Evolutionary conservation across 2,797 vertebrate species (phyloP), one percentile per base, ranked within the genome.

Genomic region (Spatula versicolor): DNA sequence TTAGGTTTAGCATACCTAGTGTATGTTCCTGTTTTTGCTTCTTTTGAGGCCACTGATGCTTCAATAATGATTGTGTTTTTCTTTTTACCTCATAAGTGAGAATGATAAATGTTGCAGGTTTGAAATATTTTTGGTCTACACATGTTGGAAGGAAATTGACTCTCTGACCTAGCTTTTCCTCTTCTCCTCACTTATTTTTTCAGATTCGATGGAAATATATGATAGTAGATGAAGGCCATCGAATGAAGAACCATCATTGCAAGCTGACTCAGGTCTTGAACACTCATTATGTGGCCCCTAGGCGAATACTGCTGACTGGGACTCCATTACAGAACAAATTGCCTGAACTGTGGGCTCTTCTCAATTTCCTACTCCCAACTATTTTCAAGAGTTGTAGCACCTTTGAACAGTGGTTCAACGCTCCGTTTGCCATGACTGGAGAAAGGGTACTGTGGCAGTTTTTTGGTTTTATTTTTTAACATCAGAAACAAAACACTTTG

Each of bases 161-260:
- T 31, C 54, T 41, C 23, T 84, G 59, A 22, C 23, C 12, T 69
- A 16, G 43, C 12, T 79, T 88, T 18, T 13, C 16, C 21, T 28
- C 50, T 28, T 52, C 26, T 52, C 26, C 25, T 28, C 25, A 67
- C 35, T 54, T 31, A 62, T 18, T 78, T 41, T 74, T 74, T 4
- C 85, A 99, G 99, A 99, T 99, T 95, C 99, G 99, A 79, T 99
- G 99, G 99, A 99, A 99, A 95, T 99, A 99, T 95, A 99, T 99
- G 99, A 99, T 99, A 8, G 99, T 99, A 86, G 99, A 99, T 14
- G 99, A 99, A 97, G 99, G 99, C 43, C 99, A 99, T 97, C 98
- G 99, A 14, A 99, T 99, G 99, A 99, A 99, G 97, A 99, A 99
- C 96, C 99, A 99, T 94, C 99, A 99, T 96, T 99, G 99, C 98